Evolutionary conservation across 2,113 vertebrate genomes (phyloP), one percentile per base, ranked within the genome.

Genomic region (Platichthys flesus): DNA sequence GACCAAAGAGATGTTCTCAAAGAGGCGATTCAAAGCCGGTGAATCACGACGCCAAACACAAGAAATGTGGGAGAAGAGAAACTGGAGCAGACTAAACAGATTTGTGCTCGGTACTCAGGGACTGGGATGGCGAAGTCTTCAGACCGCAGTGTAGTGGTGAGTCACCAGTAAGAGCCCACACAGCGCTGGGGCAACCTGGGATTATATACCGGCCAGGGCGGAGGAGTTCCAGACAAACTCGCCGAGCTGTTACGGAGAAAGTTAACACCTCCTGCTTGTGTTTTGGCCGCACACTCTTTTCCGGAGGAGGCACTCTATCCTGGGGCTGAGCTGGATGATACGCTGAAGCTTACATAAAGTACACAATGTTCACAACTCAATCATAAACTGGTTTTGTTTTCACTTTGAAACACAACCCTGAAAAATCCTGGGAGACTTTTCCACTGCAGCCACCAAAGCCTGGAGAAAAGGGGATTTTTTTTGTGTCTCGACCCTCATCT

Each of bases 131-230:
- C 78, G 79, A 81, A 85, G 68, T 72, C 71, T 74, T 63, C 67
- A 74, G 66, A 82, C 67, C 75, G 83, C 68, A 77, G 79, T 63
- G 42, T 61, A 60, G 72, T 45, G 65, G 63, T 86, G 88, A 90
- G 74, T 92, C 86, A 86, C 71, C 55, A 78, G 80, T 83, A 81
- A 73, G 61, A 85, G 74, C 71, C 82, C 71, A 85, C 81, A 77
- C 85, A 76, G 37, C 20, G 23, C 52, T 49, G n/a, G 69, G 66
- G 68, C 80, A 84, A 84, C 78, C 63, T 79, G 62, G 66, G 72
- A 91, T 80, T 80, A 31, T 80, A 31, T 2, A 90, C 23, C 83
- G 16, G 45, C 15, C 6, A 40, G 61, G 65, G 31, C 7, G 49
- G 61, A 55, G 52, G 24, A 82, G 63, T 56, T 24, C 35, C 45